phyloP scores from a whole-genome alignment of 2,888 invertebrate species.

The Synergus umbraculus region DNA sequence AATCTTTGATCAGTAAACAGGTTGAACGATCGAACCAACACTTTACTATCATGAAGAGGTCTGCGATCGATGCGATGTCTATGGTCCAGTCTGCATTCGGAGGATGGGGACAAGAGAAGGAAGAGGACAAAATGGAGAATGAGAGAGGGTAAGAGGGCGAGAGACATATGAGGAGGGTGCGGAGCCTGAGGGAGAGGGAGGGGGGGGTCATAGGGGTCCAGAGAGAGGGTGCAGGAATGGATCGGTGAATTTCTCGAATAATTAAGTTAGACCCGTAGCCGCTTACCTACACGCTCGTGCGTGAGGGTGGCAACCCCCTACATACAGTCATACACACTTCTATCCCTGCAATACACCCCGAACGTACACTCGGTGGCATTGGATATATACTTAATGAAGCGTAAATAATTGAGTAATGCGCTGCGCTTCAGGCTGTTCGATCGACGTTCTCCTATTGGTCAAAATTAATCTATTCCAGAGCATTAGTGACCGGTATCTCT shows the following conservation, averaged over 20 bases:
- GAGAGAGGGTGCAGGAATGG: slow-evolving; percentile 42
- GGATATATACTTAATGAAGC: slow-evolving; percentile 78
- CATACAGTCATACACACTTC: slow-evolving; percentile 69
- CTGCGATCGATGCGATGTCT: slow-evolving; percentile 59
- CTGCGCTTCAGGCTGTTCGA: slow-evolving; percentile 77
- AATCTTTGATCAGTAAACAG: not conserved
- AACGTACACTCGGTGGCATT: slow-evolving; percentile 73
- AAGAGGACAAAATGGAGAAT: slow-evolving; percentile 47
- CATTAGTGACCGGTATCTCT: slow-evolving; percentile 75
- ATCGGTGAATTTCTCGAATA: slow-evolving; percentile 73
- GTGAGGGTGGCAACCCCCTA: slow-evolving; percentile 34
- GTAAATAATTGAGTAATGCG: slow-evolving; percentile 78
- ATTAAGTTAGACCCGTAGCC: slow-evolving; percentile 76
- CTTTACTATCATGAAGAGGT: slow-evolving; percentile 55
- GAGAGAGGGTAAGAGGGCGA: slow-evolving; percentile 46
- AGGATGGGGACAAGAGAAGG: slow-evolving; percentile 44
- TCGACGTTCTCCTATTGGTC: slow-evolving; percentile 75
- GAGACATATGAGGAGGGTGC: slow-evolving; percentile 43
- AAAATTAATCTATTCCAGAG: slow-evolving; percentile 77
- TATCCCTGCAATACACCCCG: slow-evolving; percentile 38
- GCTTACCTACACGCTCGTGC: slow-evolving; percentile 72
- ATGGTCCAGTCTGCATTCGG: slow-evolving; percentile 56
- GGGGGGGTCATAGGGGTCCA: slow-evolving; percentile 47
- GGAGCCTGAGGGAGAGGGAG: not conserved
- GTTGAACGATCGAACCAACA: slow-evolving; percentile 32